Percentiles rank a stretch among this genome's conserved stretches.
Conservation (phyloP, 2,113 vertebrate species). For the Takifugu bimaculatus region DNA sequence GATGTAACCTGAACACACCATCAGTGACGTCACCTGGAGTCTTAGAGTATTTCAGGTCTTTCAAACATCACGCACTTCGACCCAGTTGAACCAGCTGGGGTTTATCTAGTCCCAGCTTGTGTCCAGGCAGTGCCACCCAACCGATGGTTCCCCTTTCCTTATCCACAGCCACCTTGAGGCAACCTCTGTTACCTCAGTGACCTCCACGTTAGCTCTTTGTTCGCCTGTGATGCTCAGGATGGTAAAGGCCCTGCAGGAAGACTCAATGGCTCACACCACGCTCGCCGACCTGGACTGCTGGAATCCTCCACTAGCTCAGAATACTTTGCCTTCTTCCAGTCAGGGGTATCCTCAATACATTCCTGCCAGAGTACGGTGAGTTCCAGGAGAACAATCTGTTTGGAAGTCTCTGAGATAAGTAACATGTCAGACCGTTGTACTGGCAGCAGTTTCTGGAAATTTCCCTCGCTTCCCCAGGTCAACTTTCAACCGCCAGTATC, state of each 20-base stretch:
- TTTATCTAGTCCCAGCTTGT: not conserved
- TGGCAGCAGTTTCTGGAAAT: not conserved
- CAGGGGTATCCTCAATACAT: not conserved
- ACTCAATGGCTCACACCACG: not conserved
- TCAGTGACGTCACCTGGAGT: no score
- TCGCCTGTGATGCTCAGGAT: conserved; percentile 1
- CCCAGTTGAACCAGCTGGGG: not conserved
- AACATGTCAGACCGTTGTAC: not conserved
- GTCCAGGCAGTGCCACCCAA: not conserved
- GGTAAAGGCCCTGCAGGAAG: not conserved
- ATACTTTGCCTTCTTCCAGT: not conserved
- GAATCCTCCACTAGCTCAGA: not conserved
- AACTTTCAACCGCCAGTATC: not conserved
- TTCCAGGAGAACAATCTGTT: not conserved
- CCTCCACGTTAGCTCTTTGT: not conserved
- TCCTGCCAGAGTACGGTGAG: not conserved
- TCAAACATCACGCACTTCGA: no score
- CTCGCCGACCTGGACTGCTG: not conserved
- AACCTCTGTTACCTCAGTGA: not conserved
- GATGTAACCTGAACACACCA: no score
- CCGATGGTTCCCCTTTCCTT: not conserved
- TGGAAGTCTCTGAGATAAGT: not conserved
- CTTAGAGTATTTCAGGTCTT: no score
- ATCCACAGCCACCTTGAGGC: not conserved
- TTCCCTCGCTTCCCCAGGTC: not conserved